Evolutionary conservation across 2,113 vertebrate genomes (phyloP).

Genomic region (Corythaeola cristata): DNA sequence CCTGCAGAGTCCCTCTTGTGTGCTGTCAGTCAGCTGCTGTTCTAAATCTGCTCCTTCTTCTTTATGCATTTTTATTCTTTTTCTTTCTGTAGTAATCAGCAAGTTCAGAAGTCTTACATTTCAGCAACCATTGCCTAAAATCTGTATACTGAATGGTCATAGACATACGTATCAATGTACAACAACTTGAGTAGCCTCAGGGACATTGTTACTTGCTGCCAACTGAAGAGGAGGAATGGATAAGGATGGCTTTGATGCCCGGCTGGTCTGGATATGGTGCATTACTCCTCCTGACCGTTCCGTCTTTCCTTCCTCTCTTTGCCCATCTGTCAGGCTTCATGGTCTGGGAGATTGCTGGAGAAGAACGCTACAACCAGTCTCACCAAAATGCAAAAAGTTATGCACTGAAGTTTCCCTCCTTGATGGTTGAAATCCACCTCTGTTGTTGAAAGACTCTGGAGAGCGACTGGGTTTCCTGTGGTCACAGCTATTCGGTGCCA

Average conservation of each 20-base stretch:
- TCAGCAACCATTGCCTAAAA: not conserved
- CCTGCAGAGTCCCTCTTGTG: not conserved
- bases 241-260: not conserved
- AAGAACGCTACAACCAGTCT: not conserved
- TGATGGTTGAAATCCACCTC: not conserved
- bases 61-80: constrained; percentile 8
- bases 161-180: not conserved
- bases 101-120: not conserved
- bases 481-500: not conserved
- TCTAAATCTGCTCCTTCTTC: not conserved
- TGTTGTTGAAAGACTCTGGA: not conserved
- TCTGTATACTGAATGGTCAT: not conserved
- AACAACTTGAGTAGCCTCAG: not conserved
- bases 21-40: not conserved
- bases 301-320: not conserved
- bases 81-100: not conserved
- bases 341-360: not conserved
- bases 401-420: not conserved
- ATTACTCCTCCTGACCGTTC: not conserved
- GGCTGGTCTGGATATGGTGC: not conserved
- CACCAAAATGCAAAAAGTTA: not conserved
- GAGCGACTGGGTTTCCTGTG: not conserved
- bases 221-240: not conserved
- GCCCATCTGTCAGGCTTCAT: not conserved
- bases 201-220: not conserved